Conservation (phyloP, 2,113 vertebrate species). For the Macquaria australasica region DNA sequence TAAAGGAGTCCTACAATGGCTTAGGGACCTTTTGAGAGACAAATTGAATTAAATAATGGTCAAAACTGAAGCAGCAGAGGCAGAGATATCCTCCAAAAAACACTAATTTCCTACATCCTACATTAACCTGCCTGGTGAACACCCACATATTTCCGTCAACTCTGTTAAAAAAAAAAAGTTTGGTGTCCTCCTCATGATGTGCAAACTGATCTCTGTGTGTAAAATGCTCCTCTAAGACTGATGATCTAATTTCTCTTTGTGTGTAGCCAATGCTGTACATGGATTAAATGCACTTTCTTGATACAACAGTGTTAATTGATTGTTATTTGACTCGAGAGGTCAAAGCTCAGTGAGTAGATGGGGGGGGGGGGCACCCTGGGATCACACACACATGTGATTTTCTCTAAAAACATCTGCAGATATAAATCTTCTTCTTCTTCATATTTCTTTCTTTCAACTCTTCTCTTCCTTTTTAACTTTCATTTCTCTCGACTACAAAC, state of each 20-base stretch:
- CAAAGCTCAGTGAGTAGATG: not conserved
- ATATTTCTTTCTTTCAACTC: not conserved
- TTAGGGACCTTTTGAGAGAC: not conserved
- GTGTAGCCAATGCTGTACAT: not conserved
- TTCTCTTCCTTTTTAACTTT: not conserved
- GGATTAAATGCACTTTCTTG: not conserved
- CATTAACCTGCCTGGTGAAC: not conserved
- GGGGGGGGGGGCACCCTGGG: not conserved
- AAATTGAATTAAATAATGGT: not conserved
- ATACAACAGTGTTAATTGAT: not conserved
- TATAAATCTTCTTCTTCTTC: not conserved
- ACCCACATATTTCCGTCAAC: too few relatives aligned
- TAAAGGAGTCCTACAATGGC: not conserved
- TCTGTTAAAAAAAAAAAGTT: too few relatives aligned
- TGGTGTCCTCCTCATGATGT: too few relatives aligned
- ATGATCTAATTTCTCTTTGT: not conserved
- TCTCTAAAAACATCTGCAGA: not conserved
- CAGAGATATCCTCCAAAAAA: not conserved
- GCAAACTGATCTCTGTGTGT: not conserved
- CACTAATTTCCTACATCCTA: not conserved
- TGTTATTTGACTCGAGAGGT: not conserved
- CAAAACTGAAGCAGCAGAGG: not conserved
- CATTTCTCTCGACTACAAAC: slow-evolving; percentile 3
- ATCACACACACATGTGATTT: too few relatives aligned
- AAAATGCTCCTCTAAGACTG: not conserved